Base-by-base conservation (phyloP, 1,140 invertebrate genomes). In the Tribolium madens region DNA sequence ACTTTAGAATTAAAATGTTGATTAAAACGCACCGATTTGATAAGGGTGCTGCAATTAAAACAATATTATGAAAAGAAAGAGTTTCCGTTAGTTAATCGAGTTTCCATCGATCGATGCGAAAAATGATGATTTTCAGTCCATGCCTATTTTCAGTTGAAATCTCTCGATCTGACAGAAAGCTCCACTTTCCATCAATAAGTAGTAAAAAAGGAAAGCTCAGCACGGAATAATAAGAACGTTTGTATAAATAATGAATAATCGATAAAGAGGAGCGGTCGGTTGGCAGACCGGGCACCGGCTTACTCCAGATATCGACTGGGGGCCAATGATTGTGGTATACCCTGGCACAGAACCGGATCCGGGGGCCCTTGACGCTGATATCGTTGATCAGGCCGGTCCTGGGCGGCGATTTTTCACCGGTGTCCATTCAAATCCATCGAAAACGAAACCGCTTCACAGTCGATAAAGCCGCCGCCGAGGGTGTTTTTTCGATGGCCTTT, bases 181-280 rank as follows among this genome's bases (percentile, higher is more conserved):
- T 33, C 57, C 26, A 64, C 57, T 64, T 64, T 64, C 57, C 57
- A 64, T 64, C 57, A 64, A 64, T 64, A 64, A 64, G 57, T 64
- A 64, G 57, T 64, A 64, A 64, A 64, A 76, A 79, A 83, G 64
- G 76, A 81, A 82, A 81, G 76, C 78, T 77, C 80, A 78, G 75
- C 80, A 75, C 74, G 73, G 82, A 84, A 84, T 84, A 84, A 84
- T 83, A 84, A 84, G 83, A 81, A 82, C 82, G 83, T 84, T 83
- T 84, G 83, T 84, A 84, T 83, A 84, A 83, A 84, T 84, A 83
- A 84, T 84, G 83, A 84, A 84, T 84, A 84, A 84, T 84, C 83
- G 81, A 84, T 84, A 81, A 79, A 83, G 81, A 80, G 76, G 77
- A 78, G 79, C 79, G 81, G 79, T 76, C 75, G 26, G 75, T 64